phyloP scores from a whole-genome alignment of 2,113 vertebrate genomes.

The Aegotheles bennettii region DNA sequence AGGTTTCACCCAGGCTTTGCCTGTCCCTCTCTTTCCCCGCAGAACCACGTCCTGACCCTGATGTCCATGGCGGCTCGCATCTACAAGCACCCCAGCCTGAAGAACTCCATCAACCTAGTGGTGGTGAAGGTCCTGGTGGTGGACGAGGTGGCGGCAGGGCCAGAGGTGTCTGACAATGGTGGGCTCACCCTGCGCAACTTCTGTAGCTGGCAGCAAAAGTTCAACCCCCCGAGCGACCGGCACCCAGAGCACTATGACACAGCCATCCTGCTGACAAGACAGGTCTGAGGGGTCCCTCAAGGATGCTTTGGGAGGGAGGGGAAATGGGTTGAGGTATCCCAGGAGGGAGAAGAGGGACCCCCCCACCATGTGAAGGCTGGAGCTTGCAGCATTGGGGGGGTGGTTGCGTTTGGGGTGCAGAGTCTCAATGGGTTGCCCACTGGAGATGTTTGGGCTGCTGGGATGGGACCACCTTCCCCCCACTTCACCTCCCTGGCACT shows the following conservation, averaged over 20 bases:
- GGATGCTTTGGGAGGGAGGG: rapidly evolving
- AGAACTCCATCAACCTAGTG: constrained; percentile 86
- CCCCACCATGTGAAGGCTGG: rapidly evolving
- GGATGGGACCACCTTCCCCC: rapidly evolving
- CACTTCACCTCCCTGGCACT: background rate
- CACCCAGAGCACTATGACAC: constrained; percentile 93
- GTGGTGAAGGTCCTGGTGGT: constrained; percentile 91
- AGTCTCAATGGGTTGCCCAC: background rate
- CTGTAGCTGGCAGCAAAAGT: constrained; percentile 91
- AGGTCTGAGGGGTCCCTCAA: constrained; percentile 71
- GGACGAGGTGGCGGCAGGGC: constrained; percentile 80
- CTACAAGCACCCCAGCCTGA: constrained; percentile 93
- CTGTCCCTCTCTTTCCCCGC: background rate
- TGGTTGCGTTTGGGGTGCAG: background rate
- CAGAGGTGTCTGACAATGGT: constrained; percentile 84
- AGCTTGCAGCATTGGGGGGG: background rate
- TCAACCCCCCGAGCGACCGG: constrained; percentile 87
- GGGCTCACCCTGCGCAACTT: constrained; percentile 89
- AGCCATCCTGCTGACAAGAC: constrained; percentile 90
- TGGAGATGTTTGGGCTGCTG: background rate
- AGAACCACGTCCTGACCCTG: constrained; percentile 91
- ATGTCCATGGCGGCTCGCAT: constrained; percentile 87
- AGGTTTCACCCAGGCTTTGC: background rate
- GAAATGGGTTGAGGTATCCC: rapidly evolving
- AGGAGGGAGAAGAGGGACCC: background rate